Base-by-base conservation (phyloP, 2,797 vertebrate species). In the Danio aesculapii region DNA sequence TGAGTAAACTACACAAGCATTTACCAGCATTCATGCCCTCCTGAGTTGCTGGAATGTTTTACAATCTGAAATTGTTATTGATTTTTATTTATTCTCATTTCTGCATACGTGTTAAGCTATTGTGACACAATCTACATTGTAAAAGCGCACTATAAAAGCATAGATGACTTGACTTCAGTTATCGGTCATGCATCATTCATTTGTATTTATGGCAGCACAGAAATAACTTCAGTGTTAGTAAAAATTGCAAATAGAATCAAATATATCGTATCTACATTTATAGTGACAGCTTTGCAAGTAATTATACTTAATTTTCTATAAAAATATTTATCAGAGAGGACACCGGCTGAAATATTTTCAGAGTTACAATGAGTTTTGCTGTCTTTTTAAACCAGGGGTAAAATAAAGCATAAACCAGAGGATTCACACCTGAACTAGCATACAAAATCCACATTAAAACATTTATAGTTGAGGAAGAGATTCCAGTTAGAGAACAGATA, bases 331-430 rank as follows among this genome's bases (percentile, higher is more conserved):
- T 6, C 8, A 46, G 5, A 47, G 55, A 74, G 5, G 71, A 74
- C 46, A 4, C 12, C 44, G 71, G 71, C 4, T 21, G 53, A 61
- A 74, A n/a, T n/a, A n/a, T n/a, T n/a, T n/a, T n/a, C n/a, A n/a
- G n/a, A n/a, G n/a, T n/a, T n/a, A n/a, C n/a, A 5, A 61, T 61
- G 11, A 9, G 12, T 74, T 74, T 74, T 6, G 59, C 13, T 0
- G 55, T 12, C 5, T 61, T 74, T 74, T 16, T 63, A 73, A 44
- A 73, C 21, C 73, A 62, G 5, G 73, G 21, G 8, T 63, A 62
- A 64, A 62, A 63, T 21, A 77, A 68, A 41, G 75, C 75, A 68
- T 77, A 77, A 8, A 77, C 2, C 4, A 77, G 44, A 49, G 75
- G 75, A 77, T 77, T 77, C 14, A 77, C 4, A 39, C 53, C 14